Evolutionary conservation across 1,140 invertebrate species (phyloP), one percentile per base, ranked within the genome.

Genomic region (Drosophila melanogaster): DNA sequence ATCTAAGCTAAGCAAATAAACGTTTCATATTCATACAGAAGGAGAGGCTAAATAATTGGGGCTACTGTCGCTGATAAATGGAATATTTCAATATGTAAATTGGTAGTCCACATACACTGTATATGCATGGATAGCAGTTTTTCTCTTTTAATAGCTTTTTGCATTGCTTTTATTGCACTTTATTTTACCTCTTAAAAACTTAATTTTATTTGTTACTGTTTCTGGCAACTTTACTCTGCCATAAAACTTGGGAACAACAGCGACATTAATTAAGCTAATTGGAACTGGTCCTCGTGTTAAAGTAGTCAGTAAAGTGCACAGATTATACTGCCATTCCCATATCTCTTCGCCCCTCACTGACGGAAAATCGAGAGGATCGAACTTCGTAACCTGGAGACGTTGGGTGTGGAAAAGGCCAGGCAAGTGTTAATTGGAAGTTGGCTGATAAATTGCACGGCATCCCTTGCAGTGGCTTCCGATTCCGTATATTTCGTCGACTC

Each of bases 1-100:
- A 80, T 77, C 57, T 85, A 72, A 77, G 81, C 26, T 73, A 75
- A 81, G 78, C 77, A 86, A 71, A 85, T 85, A 85, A 77, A 76
- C 30, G 41, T 55, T 61, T 41, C 51, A 22, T 19, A 22, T 37
- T 38, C 38, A 47, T 66, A 57, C 24, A 51, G 44, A 65, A 38
- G 33, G 12, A 40, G 41, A 44, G 24, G 35, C 65, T 49, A 57
- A 35, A 70, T 70, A 57, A 53, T 67, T 53, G 56, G 15, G 6
- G 24, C 14, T 17, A 37, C 6, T 35, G 19, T 37, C 22, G 35
- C 14, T 14, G 35, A 37, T 37, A 37, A 40, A 4, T 40, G 14
- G 7, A 26, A 26, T 26, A 26, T 0, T 7, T 7, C 26, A 1
- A 26, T 30, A 30, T 30, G 30, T 30, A 10, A 30, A 30, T 10